Percentiles rank a stretch among this genome's conserved stretches.
Conservation (phyloP, 2,113 vertebrate species). For the Silurus asotus region DNA sequence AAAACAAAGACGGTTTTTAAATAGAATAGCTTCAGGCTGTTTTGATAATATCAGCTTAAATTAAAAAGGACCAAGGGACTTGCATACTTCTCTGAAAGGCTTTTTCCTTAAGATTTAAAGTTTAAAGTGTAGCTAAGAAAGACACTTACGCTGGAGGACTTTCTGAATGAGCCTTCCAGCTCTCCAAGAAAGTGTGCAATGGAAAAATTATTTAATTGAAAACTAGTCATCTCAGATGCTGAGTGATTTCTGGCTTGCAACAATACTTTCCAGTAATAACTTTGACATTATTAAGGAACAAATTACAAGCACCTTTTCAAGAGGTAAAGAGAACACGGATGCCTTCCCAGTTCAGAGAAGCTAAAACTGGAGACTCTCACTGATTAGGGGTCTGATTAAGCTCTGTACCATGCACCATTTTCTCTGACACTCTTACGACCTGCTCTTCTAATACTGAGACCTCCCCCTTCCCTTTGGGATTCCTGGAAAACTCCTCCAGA, state of each 20-base stretch:
- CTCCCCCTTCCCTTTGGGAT: constrained; percentile 30
- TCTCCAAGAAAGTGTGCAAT: constrained; percentile 28
- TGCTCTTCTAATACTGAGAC: background rate
- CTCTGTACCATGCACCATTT: constrained; percentile 63
- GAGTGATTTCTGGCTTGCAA: constrained; percentile 38
- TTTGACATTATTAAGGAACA: constrained; percentile 21
- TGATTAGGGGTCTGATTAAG: constrained; percentile 46
- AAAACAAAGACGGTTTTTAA: constrained; percentile 20
- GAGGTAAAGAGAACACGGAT: background rate
- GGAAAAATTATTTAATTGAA: constrained; percentile 35
- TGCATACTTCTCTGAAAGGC: background rate
- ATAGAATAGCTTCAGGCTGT: constrained; percentile 35
- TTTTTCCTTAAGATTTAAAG: background rate
- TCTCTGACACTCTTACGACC: constrained; percentile 59
- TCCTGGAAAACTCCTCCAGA: constrained; percentile 47
- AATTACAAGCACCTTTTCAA: constrained; percentile 4
- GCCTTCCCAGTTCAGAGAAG: background rate
- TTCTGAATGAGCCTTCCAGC: background rate
- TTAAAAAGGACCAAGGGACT: constrained; percentile 3
- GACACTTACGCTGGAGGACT: background rate
- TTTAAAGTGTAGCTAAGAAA: background rate
- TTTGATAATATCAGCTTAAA: constrained; percentile 26
- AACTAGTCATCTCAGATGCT: constrained; percentile 4
- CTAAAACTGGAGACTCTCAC: constrained; percentile 56
- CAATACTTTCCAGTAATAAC: constrained; percentile 37